Base-by-base conservation (phyloP, 1,140 invertebrate genomes). In the Drosophila willistoni region DNA sequence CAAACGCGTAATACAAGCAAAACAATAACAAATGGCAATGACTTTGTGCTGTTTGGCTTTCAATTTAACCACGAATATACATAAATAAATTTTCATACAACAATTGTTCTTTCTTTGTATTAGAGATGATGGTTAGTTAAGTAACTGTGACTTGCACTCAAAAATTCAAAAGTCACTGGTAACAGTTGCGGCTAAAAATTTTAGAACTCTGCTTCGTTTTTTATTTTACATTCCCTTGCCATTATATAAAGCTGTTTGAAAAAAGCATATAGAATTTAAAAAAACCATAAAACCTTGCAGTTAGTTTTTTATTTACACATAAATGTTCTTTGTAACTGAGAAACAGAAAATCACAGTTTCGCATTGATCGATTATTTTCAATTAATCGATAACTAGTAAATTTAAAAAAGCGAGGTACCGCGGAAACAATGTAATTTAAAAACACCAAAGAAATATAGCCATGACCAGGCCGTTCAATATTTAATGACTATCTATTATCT, bases 21-120 rank as follows among this genome's bases (percentile, higher is more conserved):
- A 51, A 10, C 44, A 51, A 51, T 51, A 51, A 51, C 10, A 22
- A 51, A 12, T 51, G 44, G 17, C 3, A 19, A 51, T 51, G 44
- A 19, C 29, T 29, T n/a, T 59, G 14, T 47, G 59, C 22, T 56
- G 47, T 60, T 69, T 44, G 61, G 25, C 64, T 51, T 62, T 68
- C 17, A 51, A 51, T 51, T 51, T 51, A 51, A 51, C 17, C 44
- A 51, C 44, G 17, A 51, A 51, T 22, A 51, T 51, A n/a, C n/a
- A n/a, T 51, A 51, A 51, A 51, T 51, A 51, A 22, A 51, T 51
- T 51, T 51, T 51, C 17, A 22, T 51, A 51, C 44, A 51, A 47
- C 14, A 17, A 22, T 51, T 22, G 17, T 51, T 51, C 44, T 51
- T 51, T 51, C 44, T 51, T 51, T 51, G 44, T 51, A 51, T 22